Evolutionary conservation across 2,888 invertebrate genomes (phyloP), one percentile per base, ranked within the genome.

Genomic region (Dendrolimus pini): DNA sequence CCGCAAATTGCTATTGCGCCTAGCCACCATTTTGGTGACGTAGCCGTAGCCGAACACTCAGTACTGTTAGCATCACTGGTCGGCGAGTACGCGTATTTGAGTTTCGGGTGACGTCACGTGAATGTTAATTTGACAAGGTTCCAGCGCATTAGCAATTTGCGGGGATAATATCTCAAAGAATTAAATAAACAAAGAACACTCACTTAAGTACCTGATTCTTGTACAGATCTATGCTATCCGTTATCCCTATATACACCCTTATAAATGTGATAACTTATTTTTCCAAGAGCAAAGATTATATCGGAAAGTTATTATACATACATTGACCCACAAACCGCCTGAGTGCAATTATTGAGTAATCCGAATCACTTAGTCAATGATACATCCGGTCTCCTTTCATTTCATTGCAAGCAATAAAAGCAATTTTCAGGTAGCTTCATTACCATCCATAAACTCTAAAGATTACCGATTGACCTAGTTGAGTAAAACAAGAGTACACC

Each of bases 371-470:
- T 72, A 71, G 69, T 67, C 70, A 76, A 74, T 74, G 71, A 73
- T 71, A 77, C 69, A 71, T 77, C 76, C 79, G 78, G 74, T 66
- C 67, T 61, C 73, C 71, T 77, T 78, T 75, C 75, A 64, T 76
- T 74, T 70, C 67, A 62, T 63, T 63, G 58, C 52, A 61, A 62
- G 55, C 57, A 62, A 66, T 68, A 61, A 61, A 58, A 67, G 63
- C 64, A 64, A 65, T 65, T 66, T 59, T 10, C 47, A 47, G 47
- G 47, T 47, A 47, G 12, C 30, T 41, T 52, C 56, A 53, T 53
- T 53, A 47, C 12, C 47, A 47, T 10, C 12, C 9, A 47, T 47
- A 47, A 47, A 47, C 9, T 47, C 9, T 47, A 9, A 30, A 47
- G 47, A 47, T 47, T 47, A 12, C 47, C 47, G 7, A 47, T 47